A percentile compares a stretch with the other conserved stretches of the same genome.
These are phyloP conservation scores for Mesopsocus fuscifrons DNA, from an alignment of 2,888 invertebrate genomes.

Conservation along the genomic window DNA sequence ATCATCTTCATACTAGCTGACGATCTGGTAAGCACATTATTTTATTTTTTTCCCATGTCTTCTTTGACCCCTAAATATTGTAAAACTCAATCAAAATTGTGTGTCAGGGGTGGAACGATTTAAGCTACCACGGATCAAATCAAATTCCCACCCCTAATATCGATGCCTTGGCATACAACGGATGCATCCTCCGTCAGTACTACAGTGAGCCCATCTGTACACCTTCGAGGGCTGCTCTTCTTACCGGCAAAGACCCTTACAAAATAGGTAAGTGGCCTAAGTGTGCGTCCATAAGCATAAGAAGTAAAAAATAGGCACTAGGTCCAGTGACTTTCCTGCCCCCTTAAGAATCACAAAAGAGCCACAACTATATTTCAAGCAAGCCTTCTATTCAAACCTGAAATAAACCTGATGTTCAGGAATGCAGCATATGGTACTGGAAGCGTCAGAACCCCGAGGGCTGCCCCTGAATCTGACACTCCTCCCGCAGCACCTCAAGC, in stretches of 20 bases:
- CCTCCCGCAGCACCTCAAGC: constrained; percentile 30
- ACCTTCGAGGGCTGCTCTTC: constrained; percentile 29
- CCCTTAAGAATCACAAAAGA: too few species aligned
- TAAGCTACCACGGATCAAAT: constrained; percentile 32
- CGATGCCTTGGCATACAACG: constrained; percentile 30
- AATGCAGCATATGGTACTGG: constrained; percentile 32
- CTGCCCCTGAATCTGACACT: constrained; percentile 28
- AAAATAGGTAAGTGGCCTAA: constrained; percentile 29
- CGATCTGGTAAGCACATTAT: constrained; percentile 29
- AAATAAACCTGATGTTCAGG: too few species aligned
- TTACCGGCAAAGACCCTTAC: constrained; percentile 33
- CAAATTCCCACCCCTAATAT: constrained; percentile 35
- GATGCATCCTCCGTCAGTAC: constrained; percentile 31
- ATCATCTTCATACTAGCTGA: constrained; percentile 34
- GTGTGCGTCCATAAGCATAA: too few species aligned
- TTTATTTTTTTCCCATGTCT: background rate
- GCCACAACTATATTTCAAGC: too few species aligned
- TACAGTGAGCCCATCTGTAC: constrained; percentile 34
- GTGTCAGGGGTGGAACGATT: constrained; percentile 33
- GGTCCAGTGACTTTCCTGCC: too few species aligned
- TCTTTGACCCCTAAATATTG: background rate
- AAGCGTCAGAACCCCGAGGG: constrained; percentile 29
- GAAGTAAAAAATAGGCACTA: too few species aligned
- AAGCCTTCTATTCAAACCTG: too few species aligned
- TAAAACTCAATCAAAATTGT: background rate